Base-by-base conservation (phyloP, 2,888 invertebrate species). In the Scaptomyza parva region DNA sequence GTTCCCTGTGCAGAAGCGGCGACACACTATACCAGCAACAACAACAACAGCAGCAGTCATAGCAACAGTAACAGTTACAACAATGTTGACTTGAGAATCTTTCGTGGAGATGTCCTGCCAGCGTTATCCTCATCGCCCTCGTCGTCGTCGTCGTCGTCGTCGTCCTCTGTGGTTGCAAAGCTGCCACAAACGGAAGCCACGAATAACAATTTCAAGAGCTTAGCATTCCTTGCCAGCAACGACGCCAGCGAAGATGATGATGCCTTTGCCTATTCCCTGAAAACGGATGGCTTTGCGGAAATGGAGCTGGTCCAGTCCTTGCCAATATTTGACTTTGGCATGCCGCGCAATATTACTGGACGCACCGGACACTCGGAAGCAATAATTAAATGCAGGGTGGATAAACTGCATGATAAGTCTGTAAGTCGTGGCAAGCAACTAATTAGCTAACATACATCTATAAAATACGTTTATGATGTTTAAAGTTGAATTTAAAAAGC, bases 401-500 rank as follows among this genome's bases (percentile, higher is more conserved):
- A 96, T 92, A 96, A 96, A 89, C 94, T 97, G 33, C 96, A 96
- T 54, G 97, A 97, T 92, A 96, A 97, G 93, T 96, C 96, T 93
- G 97, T 97, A 91, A 86, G 88, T 82, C 18, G 39, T 14, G 14
- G 18, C 17, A 11, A n/a, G 22, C 22, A 17, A 3, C 20, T 37
- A 41, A 24, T 24, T 12, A 26, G 12, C 0, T 18, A 26, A 26
- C 26, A 26, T 5, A 22, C 22, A 22, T 26, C n/a, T n/a, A n/a
- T n/a, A n/a, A n/a, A n/a, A n/a, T n/a, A n/a, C n/a, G n/a, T n/a
- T n/a, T n/a, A n/a, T n/a, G n/a, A n/a, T n/a, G 12, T 30, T 26
- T 28, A 9, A 28, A 28, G 6, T 9, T 9, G 9, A 2, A n/a
- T n/a, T n/a, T n/a, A n/a, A n/a, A n/a, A n/a, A n/a, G n/a, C n/a